Evolutionary conservation across 2,888 invertebrate genomes (phyloP), one percentile per base, ranked within the genome.

Genomic region (Eupithecia centaureata): DNA sequence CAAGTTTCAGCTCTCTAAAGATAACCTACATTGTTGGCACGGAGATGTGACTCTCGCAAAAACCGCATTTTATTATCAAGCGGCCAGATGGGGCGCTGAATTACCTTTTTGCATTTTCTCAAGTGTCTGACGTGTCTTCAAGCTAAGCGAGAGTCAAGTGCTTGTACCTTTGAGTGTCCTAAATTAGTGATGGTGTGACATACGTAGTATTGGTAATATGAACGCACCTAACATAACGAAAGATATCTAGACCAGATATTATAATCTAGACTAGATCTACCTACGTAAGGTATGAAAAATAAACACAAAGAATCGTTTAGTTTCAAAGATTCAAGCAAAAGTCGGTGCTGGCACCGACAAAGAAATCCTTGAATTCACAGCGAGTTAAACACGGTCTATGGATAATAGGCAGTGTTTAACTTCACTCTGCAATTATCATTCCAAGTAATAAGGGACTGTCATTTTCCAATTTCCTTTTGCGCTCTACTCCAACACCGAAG

Each of bases 381-480:
- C 57, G 32, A 32, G 47, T 47, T 22, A 47, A 47, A 47, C 47
- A 47, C 47, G 47, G 47, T 47, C 47, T 47, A 47, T 47, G 32
- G 57, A 57, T 57, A 57, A 57, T 33, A 56, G 57, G 32, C 57
- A 32, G 18, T 57, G 57, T 32, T 69, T 61, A 65, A 62, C 61
- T 33, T 42, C 58, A 60, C 63, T 67, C 68, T 68, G 64, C 67
- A 73, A 69, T 68, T 67, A 65, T 68, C 67, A 65, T 65, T 18
- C 54, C 65, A 42, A 57, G 66, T 64, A 72, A 70, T 70, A 72
- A 66, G 54, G 63, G 60, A 57, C 68, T 42, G 63, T 65, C 63
- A 66, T 69, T 69, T 67, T 56, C 61, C 57, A 51, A 63, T 67
- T 67, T 68, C 65, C 65, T 72, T 69, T 65, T 70, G 32, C 57